phyloP scores from a whole-genome alignment of 2,113 vertebrate genomes.

The Pantherophis guttatus region DNA sequence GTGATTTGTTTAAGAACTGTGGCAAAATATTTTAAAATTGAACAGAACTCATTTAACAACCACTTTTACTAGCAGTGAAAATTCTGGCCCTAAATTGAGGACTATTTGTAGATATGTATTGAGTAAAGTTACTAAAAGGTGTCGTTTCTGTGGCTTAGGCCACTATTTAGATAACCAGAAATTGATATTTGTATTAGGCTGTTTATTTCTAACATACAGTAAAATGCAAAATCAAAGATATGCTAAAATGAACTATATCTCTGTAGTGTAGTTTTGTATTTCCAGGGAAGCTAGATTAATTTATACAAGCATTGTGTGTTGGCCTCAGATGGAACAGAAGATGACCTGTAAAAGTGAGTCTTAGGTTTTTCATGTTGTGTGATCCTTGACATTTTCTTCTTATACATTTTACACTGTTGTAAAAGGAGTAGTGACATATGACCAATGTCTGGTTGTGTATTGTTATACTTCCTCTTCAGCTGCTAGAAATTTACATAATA shows the following conservation, averaged over 20 bases:
- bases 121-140: neutral
- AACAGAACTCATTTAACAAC: neutral
- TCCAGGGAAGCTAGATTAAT: neutral
- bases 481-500: neutral
- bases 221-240: neutral
- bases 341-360: slow-evolving; percentile 18
- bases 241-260: neutral
- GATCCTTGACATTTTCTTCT: neutral
- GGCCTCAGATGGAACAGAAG: slow-evolving; percentile 34
- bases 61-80: neutral
- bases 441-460: neutral
- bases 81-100: neutral
- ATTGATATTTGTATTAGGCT: neutral
- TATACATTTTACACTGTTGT: too few species aligned
- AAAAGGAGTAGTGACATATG: neutral
- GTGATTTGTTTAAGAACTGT: neutral
- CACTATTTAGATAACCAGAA: neutral
- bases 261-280: neutral
- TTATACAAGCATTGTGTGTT: neutral
- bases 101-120: neutral
- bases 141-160: neutral
- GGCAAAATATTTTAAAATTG: neutral
- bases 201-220: neutral
- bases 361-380: neutral
- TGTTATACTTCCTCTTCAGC: neutral